A percentile compares a stretch with the other conserved stretches of the same genome.
Evolutionary conservation across 2,113 vertebrate genomes (phyloP).

Genomic region (Pipa parva): DNA sequence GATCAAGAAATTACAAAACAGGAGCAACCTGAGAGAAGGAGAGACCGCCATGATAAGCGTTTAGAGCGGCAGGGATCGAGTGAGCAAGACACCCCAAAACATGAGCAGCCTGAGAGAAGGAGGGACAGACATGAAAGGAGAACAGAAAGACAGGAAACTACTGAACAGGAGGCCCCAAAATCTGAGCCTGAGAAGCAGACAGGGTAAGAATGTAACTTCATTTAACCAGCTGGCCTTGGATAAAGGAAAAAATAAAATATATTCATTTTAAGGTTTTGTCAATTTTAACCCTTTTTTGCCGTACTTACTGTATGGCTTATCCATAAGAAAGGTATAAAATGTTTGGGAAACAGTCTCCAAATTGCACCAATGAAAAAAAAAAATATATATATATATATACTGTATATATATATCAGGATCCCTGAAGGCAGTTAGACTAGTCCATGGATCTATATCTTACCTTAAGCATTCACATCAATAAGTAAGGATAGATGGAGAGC

Average conservation of each 20-base stretch:
- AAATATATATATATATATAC: no score
- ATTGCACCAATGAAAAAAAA: no score
- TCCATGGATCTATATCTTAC: no score
- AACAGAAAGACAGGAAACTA: slow-evolving; percentile 50
- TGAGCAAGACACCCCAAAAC: slow-evolving; percentile 31
- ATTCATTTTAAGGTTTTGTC: no score
- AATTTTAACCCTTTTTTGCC: no score
- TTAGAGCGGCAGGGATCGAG: slow-evolving; percentile 52
- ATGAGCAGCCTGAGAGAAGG: slow-evolving; percentile 65
- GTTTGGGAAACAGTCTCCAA: no score
- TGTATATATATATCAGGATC: no score
- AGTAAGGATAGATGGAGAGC: no score
- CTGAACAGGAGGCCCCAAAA: slow-evolving; percentile 18
- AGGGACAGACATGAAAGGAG: slow-evolving; percentile 27
- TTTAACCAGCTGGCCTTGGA: background rate
- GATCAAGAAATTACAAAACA: slow-evolving; percentile 72
- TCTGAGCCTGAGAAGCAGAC: slow-evolving; percentile 64
- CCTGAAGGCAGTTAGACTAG: no score
- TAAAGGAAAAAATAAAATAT: background rate
- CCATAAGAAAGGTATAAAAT: no score
- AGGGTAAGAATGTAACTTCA: slow-evolving; percentile 11
- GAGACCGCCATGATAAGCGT: slow-evolving; percentile 26
- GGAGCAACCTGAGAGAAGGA: slow-evolving; percentile 63
- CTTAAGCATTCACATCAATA: background rate
- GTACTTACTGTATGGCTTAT: no score